Evolutionary conservation across 1,140 invertebrate genomes (phyloP).

Genomic region (Polypedilum vanderplanki): DNA sequence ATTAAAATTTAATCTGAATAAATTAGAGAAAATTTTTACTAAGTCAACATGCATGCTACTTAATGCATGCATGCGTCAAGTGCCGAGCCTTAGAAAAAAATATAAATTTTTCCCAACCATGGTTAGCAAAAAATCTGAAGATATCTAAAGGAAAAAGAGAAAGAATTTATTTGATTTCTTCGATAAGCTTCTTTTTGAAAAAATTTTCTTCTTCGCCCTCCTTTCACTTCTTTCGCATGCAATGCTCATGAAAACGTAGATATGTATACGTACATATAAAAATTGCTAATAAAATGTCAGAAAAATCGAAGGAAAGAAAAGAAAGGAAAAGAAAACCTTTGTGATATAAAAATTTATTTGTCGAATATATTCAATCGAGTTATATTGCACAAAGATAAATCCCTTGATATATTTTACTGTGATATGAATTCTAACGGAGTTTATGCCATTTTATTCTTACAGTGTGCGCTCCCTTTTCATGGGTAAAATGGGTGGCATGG

Average conservation of each 20-base stretch:
- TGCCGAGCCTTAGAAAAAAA: no score
- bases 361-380: conserved; percentile 13
- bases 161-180: conserved; percentile 15
- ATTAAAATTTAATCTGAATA: no score
- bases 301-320: neutral
- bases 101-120: no score
- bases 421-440: conserved; percentile 6
- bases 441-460: conserved; percentile 1
- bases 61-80: no score
- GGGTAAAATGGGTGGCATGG: conserved; percentile 1
- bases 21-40: no score
- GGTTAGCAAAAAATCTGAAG: no score
- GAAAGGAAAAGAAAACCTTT: neutral
- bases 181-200: neutral
- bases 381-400: conserved; percentile 16
- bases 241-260: neutral
- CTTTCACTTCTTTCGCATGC: neutral
- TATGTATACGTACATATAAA: conserved; percentile 12
- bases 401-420: conserved; percentile 18
- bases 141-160: neutral
- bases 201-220: neutral
- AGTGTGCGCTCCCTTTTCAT: neutral
- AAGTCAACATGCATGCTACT: no score
- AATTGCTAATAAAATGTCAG: conserved; percentile 19
- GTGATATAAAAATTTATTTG: conserved; percentile 20